phyloP scores from a whole-genome alignment of 2,888 invertebrate species.

The Epinotia nisella region DNA sequence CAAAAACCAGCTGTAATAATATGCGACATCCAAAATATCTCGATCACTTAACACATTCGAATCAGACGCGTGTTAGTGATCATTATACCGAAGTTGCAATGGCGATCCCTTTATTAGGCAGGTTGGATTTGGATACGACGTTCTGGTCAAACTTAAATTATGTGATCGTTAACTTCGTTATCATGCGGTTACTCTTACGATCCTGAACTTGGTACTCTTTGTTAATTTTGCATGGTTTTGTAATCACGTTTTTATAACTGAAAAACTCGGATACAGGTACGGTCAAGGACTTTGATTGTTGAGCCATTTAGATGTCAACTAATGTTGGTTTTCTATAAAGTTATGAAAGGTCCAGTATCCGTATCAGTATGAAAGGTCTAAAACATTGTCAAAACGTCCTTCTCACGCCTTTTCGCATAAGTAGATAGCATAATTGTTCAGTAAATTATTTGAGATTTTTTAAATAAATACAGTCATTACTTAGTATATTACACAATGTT shows the following conservation, averaged over 20 bases:
- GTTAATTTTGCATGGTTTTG: background rate
- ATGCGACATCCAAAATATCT: too few species aligned
- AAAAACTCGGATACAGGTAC: constrained; percentile 1
- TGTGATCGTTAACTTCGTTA: constrained; percentile 14
- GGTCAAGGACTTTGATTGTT: too few species aligned
- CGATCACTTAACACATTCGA: too few species aligned
- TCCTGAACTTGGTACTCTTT: background rate
- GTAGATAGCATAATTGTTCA: background rate
- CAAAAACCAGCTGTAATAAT: too few species aligned
- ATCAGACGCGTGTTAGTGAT: too few species aligned
- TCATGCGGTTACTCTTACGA: background rate
- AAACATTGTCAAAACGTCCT: background rate
- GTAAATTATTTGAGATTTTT: too few species aligned
- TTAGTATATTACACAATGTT: background rate
- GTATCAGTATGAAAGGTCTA: too few species aligned
- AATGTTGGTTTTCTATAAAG: too few species aligned
- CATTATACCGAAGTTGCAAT: background rate
- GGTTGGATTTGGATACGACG: background rate
- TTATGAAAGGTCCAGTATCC: too few species aligned
- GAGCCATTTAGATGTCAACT: too few species aligned
- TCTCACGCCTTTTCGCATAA: background rate
- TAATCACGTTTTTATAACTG: constrained; percentile 5
- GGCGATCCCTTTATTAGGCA: background rate
- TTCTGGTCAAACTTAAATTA: constrained; percentile 5
- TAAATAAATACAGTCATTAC: too few species aligned